These are phyloP conservation scores for Stichodactyla helianthus DNA, from an alignment of 64 coral and sea anemone genomes.

Conservation along the genomic window DNA sequence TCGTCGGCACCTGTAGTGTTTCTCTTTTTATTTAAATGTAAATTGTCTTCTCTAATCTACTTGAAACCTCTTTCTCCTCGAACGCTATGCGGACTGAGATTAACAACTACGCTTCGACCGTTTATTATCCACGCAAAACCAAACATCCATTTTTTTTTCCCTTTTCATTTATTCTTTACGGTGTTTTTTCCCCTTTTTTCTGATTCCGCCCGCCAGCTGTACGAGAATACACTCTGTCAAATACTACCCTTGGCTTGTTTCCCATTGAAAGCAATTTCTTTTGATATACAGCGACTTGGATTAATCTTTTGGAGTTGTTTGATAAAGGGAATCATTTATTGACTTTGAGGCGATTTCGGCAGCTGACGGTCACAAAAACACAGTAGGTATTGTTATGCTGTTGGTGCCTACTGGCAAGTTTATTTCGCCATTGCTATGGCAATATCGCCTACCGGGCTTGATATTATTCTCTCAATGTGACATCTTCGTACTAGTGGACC, in stretches of 20 bases:
- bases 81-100: background rate
- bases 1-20: background rate
- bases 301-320: slow-evolving; percentile 10
- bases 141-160: background rate
- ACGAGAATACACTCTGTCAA: background rate
- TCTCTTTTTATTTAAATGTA: background rate
- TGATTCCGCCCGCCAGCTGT: background rate
- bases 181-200: background rate
- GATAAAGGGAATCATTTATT: background rate
- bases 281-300: background rate
- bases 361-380: slow-evolving; percentile 1
- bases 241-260: background rate
- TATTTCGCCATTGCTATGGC: slow-evolving; percentile 13
- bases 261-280: background rate
- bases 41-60: background rate
- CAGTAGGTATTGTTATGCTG: background rate
- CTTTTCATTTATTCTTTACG: background rate
- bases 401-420: background rate
- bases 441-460: background rate
- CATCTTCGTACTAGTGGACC: background rate
- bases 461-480: background rate
- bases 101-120: background rate
- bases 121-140: background rate
- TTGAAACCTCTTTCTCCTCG: background rate
- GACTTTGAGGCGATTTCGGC: background rate